Conservation (phyloP, 2,797 vertebrate genomes). For the Phrynocephalus guinanensis region DNA sequence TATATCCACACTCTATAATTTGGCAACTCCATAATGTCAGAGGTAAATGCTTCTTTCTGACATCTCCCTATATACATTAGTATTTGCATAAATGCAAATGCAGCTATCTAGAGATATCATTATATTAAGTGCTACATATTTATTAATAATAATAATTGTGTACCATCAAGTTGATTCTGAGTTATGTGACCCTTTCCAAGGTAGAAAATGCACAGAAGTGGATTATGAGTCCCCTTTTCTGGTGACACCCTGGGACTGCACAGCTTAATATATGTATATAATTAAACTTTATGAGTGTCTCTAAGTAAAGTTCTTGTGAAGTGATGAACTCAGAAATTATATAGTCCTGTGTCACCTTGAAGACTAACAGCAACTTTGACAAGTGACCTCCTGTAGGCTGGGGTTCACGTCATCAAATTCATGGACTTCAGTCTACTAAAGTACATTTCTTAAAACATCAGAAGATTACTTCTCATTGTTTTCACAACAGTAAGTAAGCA, state of each 20-base stretch:
- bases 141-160: no score
- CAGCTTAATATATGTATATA: no score
- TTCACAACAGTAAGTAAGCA: not conserved
- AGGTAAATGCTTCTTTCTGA: constrained; percentile 57
- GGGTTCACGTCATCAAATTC: no score
- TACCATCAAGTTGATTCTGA: no score
- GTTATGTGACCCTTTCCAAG: no score
- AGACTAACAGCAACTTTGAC: not conserved
- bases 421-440: no score
- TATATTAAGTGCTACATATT: no score
- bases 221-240: no score
- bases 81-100: constrained; percentile 58
- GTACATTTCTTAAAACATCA: no score
- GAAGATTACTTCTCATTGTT: no score
- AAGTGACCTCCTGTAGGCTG: not conserved
- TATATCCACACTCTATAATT: not conserved
- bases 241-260: no score
- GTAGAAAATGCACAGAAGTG: no score
- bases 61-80: constrained; percentile 56
- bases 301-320: constrained; percentile 26
- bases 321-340: not conserved
- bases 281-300: constrained; percentile 32
- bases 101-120: not conserved
- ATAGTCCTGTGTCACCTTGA: not conserved
- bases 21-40: constrained; percentile 26